Evolutionary conservation across 2,113 vertebrate genomes (phyloP), one percentile per base, ranked within the genome.

Genomic region (Austrofundulus limnaeus): DNA sequence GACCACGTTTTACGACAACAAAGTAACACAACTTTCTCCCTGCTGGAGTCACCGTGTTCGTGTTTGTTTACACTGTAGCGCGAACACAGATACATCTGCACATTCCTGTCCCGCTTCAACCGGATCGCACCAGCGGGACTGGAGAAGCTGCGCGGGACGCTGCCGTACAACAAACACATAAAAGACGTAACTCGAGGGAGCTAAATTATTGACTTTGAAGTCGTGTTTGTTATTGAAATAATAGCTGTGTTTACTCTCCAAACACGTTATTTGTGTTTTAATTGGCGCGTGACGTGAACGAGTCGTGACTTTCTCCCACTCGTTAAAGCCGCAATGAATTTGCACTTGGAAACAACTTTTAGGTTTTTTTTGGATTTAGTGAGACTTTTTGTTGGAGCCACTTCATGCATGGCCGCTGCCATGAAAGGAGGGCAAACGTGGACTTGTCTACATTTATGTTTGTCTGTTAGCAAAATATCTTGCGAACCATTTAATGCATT

Each of bases 21-120:
- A 50, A 17, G 28, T 38, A 1, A 14, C 25, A 16, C 39, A 64
- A 25, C 34, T 39, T 55, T 34, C 48, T 48, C 50, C 31, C 28
- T 53, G 28, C 39, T 20, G 15, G 21, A 72, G 37, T 67, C 57
- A 21, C 48, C 17, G n/a, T 28, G 2, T 60, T 61, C 57, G 17
- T 7, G 59, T 55, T 75, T 71, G 69, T 72, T 84, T 70, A 79
- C 73, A 75, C 17, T 61, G 63, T 21, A 15, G 54, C 54, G 77
- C 79, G 9, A 23, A 43, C n/a, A 7, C 11, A 47, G 65, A 78
- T 65, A 59, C 49, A 71, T 73, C 51, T 45, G 39, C 39, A 57
- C 70, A 81, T 83, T 84, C 70, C 63, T 82, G 58, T 78, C 72
- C 78, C 74, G 77, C 72, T 59, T 62, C 58, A 43, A 66, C 69